phyloP scores from a whole-genome alignment of 2,113 vertebrate species.

The Brachyhypopomus occidentalis region DNA sequence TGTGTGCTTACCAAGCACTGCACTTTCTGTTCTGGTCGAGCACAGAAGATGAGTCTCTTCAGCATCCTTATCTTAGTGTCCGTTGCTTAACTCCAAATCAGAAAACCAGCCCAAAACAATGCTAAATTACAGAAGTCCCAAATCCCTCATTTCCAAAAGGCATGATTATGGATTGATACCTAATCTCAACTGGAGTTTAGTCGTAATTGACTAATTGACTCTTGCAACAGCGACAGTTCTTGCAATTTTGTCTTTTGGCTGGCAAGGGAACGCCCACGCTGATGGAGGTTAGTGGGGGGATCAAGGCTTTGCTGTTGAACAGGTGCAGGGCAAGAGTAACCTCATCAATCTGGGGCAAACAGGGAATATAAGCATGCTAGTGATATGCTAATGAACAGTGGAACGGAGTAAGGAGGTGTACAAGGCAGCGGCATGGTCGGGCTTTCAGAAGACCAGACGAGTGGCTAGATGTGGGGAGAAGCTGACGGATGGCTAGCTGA shows the following conservation, averaged over 20 bases:
- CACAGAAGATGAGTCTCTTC: background rate
- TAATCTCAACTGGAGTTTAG: constrained; percentile 57
- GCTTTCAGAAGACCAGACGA: constrained; percentile 19
- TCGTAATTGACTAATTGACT: constrained; percentile 35
- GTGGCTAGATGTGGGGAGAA: constrained; percentile 30
- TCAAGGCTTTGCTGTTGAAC: constrained; percentile 28
- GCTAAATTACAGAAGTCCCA: constrained; percentile 48
- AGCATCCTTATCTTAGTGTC: constrained; percentile 10
- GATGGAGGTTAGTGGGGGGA: background rate
- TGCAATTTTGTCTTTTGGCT: constrained; percentile 17
- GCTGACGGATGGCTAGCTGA: constrained; percentile 40
- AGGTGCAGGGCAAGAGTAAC: constrained; percentile 35
- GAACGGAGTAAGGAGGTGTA: constrained; percentile 58
- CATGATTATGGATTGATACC: constrained; percentile 55
- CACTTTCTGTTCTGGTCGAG: background rate
- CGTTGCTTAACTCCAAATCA: background rate
- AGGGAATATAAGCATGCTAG: constrained; percentile 29
- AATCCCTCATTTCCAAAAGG: constrained; percentile 47
- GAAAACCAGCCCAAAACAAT: constrained; percentile 24
- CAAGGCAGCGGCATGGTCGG: constrained; percentile 37
- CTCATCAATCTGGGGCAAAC: constrained; percentile 43
- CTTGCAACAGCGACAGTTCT: background rate
- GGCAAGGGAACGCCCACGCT: background rate
- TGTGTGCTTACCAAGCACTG: background rate
- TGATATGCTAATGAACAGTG: constrained; percentile 24